These are phyloP conservation scores for Meloidogyne chitwoodi DNA, from an alignment of 1,140 invertebrate species.

Conservation along the genomic window DNA sequence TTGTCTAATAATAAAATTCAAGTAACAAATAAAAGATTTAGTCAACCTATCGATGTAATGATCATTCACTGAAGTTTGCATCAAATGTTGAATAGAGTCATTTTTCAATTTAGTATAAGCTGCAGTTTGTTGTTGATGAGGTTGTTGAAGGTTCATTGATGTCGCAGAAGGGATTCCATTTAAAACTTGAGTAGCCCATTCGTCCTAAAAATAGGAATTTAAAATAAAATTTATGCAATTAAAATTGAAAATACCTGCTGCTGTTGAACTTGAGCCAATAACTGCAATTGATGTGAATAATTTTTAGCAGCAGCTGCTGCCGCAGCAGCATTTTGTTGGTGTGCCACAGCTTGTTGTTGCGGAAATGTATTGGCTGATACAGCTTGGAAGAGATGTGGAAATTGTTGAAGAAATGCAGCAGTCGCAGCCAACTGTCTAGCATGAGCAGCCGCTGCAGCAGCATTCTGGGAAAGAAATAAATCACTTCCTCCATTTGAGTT, in stretches of 20 bases:
- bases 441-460: conserved; percentile 7
- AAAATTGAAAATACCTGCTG: background rate
- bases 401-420: conserved; percentile 11
- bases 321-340: background rate
- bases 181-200: conserved; percentile 17
- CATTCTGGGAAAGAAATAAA: background rate
- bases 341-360: background rate
- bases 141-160: background rate
- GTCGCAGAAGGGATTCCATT: conserved; percentile 1
- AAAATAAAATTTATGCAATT: background rate
- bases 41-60: conserved; percentile 4
- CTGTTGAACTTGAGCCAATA: conserved; percentile 15
- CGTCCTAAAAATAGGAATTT: background rate
- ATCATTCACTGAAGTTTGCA: conserved; percentile 10
- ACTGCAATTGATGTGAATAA: conserved; percentile 13
- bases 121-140: conserved; percentile 3
- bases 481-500: background rate
- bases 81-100: background rate
- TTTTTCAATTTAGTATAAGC: background rate
- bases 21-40: background rate
- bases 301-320: conserved; percentile 9
- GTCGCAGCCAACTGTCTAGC: conserved; percentile 12
- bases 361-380: background rate
- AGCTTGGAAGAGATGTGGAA: conserved; percentile 19
- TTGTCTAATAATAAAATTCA: background rate